Conservation (phyloP, 2,797 vertebrate species). For the Bradypodion ventrale region DNA sequence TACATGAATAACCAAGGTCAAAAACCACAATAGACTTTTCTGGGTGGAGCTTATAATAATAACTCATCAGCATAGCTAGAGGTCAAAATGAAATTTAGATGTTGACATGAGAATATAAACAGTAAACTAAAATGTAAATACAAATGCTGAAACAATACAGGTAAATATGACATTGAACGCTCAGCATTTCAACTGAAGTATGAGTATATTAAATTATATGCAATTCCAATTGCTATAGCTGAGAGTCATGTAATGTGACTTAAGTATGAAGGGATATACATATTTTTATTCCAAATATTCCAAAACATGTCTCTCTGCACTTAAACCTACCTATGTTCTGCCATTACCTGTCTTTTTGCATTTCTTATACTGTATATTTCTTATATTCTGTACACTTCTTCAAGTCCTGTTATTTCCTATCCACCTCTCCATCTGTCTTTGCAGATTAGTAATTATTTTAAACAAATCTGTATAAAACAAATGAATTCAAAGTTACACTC, state of each 20-base stretch:
- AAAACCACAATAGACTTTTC: conserved; percentile 58
- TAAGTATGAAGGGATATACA: not conserved
- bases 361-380: not conserved
- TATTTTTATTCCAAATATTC: no score
- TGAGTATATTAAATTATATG: conserved; percentile 19
- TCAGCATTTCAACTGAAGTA: not conserved
- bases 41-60: conserved; percentile 61
- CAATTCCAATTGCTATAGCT: conserved; percentile 1
- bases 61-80: conserved; percentile 52
- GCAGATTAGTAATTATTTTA: not conserved
- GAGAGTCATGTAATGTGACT: not conserved
- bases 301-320: not conserved
- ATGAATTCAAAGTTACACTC: not conserved
- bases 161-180: conserved; percentile 51
- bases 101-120: conserved; percentile 42
- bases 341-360: not conserved
- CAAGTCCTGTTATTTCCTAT: not conserved
- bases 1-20: conserved; percentile 59
- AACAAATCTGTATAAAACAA: conserved; percentile 3
- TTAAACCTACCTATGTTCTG: not conserved
- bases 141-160: conserved; percentile 52
- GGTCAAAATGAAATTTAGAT: conserved; percentile 62
- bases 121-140: conserved; percentile 49
- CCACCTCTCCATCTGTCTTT: not conserved
- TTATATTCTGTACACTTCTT: no score